These are phyloP conservation scores for Blastobasis lacticolella DNA, from an alignment of 2,888 invertebrate species.

Conservation along the genomic window DNA sequence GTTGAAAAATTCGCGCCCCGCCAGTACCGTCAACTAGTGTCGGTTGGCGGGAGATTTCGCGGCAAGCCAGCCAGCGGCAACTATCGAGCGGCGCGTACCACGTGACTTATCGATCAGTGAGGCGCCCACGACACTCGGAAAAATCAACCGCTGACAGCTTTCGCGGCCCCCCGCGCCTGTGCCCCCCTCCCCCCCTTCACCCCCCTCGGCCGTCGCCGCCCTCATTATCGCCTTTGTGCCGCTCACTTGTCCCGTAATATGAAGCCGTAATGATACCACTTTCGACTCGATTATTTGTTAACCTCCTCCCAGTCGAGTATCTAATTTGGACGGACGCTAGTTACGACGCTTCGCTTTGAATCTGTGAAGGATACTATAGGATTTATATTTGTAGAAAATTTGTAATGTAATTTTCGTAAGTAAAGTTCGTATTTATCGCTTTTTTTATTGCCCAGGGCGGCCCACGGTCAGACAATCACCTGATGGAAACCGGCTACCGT, in stretches of 20 bases:
- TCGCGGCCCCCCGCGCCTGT: constrained; percentile 32
- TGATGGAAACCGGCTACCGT: too few relatives aligned
- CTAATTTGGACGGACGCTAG: constrained; percentile 10
- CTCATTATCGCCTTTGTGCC: constrained; percentile 72
- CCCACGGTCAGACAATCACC: too few relatives aligned
- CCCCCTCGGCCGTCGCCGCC: constrained; percentile 31
- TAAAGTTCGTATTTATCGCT: too few relatives aligned
- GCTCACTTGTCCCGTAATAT: constrained; percentile 68
- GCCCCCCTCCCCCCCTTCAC: constrained; percentile 11
- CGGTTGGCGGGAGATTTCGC: not conserved
- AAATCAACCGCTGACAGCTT: constrained; percentile 74
- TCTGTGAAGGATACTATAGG: too few relatives aligned
- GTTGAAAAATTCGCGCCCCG: too few relatives aligned
- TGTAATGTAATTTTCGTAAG: too few relatives aligned
- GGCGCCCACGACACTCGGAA: constrained; percentile 71
- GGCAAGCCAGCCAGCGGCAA: constrained; percentile 64
- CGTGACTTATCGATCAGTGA: constrained; percentile 73
- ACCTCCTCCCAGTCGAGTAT: constrained; percentile 20
- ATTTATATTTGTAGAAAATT: too few relatives aligned
- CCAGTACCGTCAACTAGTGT: not conserved
- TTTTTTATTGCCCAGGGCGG: too few relatives aligned
- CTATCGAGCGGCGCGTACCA: constrained; percentile 58
- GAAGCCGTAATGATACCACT: constrained; percentile 64
- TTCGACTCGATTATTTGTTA: constrained; percentile 49
- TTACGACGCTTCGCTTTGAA: too few relatives aligned